A percentile compares a stretch with the other conserved stretches of the same genome.
Conservation (phyloP, 2,888 invertebrate genomes). For the Pharmacophagus antenor region DNA sequence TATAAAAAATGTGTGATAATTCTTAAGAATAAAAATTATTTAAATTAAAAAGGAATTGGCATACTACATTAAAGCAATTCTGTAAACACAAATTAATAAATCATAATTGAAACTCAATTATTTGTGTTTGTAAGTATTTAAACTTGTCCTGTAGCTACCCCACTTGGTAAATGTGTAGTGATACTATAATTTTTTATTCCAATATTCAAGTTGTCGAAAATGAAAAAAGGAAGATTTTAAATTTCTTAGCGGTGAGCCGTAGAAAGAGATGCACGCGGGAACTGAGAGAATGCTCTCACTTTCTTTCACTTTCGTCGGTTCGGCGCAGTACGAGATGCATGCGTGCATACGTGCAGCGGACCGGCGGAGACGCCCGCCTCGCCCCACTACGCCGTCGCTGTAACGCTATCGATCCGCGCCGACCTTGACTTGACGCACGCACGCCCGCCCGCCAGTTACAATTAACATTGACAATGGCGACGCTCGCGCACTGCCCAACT, state of each 20-base stretch:
- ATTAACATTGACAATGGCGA: slow-evolving; percentile 71
- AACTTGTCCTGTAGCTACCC: too few species aligned
- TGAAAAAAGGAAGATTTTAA: background rate
- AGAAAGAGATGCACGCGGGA: background rate
- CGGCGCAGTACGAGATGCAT: slow-evolving; percentile 49
- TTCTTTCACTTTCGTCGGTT: slow-evolving; percentile 70
- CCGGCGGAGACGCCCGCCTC: slow-evolving; percentile 40
- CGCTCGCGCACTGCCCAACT: slow-evolving; percentile 54
- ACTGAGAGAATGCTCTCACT: slow-evolving; percentile 65
- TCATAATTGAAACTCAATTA: too few species aligned
- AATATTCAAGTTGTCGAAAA: background rate
- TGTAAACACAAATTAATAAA: too few species aligned
- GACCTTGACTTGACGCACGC: slow-evolving; percentile 70
- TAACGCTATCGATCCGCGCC: slow-evolving; percentile 61
- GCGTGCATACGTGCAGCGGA: slow-evolving; percentile 51
- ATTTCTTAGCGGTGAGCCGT: background rate
- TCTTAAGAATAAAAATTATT: too few species aligned
- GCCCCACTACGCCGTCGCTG: slow-evolving; percentile 43
- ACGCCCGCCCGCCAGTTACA: slow-evolving; percentile 59
- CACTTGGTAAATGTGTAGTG: too few species aligned
- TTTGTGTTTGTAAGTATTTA: too few species aligned
- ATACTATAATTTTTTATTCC: too few species aligned
- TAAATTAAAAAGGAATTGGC: too few species aligned
- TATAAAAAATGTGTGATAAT: background rate
- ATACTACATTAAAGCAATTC: too few species aligned